Evolutionary conservation across 2,797 vertebrate species (phyloP), one percentile per base, ranked within the genome.

Genomic region (Lycodopsis pacificus): DNA sequence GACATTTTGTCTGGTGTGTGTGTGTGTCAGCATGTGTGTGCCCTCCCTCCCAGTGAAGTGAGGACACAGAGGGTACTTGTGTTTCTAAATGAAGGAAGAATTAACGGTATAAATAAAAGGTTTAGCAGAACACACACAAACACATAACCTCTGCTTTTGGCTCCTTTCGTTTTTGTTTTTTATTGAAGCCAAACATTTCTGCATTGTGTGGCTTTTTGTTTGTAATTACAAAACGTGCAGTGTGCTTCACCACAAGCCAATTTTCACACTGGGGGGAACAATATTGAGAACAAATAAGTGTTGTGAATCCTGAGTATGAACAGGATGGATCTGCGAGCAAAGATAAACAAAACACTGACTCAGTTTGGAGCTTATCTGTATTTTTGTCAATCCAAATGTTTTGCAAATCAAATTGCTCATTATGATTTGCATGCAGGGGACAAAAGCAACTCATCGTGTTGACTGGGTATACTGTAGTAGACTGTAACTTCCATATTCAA

Each of bases 1-100:
- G 84, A 86, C 88, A 90, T 91, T 91, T 88, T 86, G 74, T 83
- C 70, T 76, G 46, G 36, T 51, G 78, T 76, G 80, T 61, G 65
- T 77, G 22, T 38, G n/a, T 61, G 56, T 65, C 13, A 32, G 32
- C 48, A 34, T 44, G 32, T 42, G 25, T 58, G 46, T 34, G 54
- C 49, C 30, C 70, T 78, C 57, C 13, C 62, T 71, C 34, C 34
- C 48, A 12, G 34, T 85, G 75, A 83, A 88, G 81, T 77, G 0
- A 85, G 83, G 85, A 87, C 58, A 75, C 53, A 70, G 48, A 83
- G 64, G 77, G 80, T 69, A 77, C 78, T 87, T 79, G 73, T 86
- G 74, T 83, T 80, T 77, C 49, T 62, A 64, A 77, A 73, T 79
- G 61, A 51, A 71, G 77, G 62, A 71, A 79, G 53, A 82, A 83